Evolutionary conservation across 2,113 vertebrate genomes (phyloP).

Genomic region (Psammodynastes pulverulentus): DNA sequence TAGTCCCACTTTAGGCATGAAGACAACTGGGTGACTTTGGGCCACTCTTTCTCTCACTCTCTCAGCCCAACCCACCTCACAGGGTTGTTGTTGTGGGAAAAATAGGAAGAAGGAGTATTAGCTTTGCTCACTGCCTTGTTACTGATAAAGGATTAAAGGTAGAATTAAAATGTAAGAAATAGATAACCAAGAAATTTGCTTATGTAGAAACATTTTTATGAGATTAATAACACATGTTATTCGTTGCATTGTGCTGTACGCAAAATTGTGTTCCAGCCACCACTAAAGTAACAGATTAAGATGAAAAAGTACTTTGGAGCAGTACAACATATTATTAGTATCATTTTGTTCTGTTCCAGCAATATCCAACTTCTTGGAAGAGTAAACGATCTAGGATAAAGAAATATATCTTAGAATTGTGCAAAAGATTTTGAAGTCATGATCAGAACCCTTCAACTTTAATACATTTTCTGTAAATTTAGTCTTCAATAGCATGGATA

Average conservation of each 20-base stretch:
- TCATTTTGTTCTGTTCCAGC: neutral
- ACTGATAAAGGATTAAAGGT: neutral
- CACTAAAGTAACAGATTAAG: neutral
- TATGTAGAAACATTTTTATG: neutral
- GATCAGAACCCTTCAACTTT: neutral
- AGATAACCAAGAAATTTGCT: neutral
- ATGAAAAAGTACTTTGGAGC: neutral
- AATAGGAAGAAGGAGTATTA: neutral
- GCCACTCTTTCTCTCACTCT: neutral
- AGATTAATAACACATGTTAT: neutral
- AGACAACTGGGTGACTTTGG: neutral
- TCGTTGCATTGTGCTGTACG: neutral
- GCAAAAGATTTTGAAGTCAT: neutral
- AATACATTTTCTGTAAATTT: neutral
- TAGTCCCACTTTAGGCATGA: neutral
- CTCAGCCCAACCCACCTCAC: neutral
- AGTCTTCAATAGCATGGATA: neutral
- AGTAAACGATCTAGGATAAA: neutral
- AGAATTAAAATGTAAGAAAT: neutral
- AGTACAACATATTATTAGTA: neutral
- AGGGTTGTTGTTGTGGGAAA: neutral
- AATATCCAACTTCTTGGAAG: neutral
- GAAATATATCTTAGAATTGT: neutral
- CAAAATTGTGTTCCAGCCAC: neutral
- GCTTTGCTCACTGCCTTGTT: neutral